Base-by-base conservation (phyloP, 2,888 invertebrate genomes). In the Noctua janthe region DNA sequence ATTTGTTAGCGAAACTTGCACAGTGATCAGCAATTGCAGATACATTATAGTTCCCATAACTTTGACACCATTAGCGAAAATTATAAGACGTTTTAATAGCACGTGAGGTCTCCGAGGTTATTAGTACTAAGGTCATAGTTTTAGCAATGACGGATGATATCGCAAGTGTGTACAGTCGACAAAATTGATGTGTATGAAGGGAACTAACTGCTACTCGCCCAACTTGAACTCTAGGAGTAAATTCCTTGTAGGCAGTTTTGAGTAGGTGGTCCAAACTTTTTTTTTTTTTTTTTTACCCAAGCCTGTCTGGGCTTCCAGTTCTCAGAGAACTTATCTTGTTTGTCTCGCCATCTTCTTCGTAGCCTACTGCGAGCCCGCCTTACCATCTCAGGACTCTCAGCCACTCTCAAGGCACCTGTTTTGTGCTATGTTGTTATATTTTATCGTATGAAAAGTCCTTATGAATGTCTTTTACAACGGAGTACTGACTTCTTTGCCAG, bases 1-100 rank as follows among this genome's bases (percentile, higher is more conserved):
- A 5, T 35, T 72, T 72, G n/a, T 59, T 13, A 35, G 8, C 7
- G 43, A 62, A 66, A 69, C 71, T 87, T 83, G 39, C 71, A 71
- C 71, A 84, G 78, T 72, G 47, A 67, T 71, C 66, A 64, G 23
- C 35, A 64, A 69, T 69, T 62, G 69, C 64, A 51, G 35, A 77
- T 74, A 66, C 71, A 75, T 77, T 73, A 49, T 43, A 67, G 29
- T 85, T 82, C 82, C 72, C 85, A 85, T 79, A 82, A 77, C 74
- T 85, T 85, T 79, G 85, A 82, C 85, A 85, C 78, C 78, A 76
- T 82, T 85, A 64, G 59, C 64, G 13, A 23, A 71, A 76, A 85
- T 82, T 85, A 82, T 71, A 74, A 15, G 59, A 20, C 17, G 66
- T 80, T 78, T 82, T 85, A 82, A 85, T 85, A 71, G 43, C 64